These are phyloP conservation scores for Riparia riparia DNA, from an alignment of 2,113 vertebrate genomes.

Conservation along the genomic window DNA sequence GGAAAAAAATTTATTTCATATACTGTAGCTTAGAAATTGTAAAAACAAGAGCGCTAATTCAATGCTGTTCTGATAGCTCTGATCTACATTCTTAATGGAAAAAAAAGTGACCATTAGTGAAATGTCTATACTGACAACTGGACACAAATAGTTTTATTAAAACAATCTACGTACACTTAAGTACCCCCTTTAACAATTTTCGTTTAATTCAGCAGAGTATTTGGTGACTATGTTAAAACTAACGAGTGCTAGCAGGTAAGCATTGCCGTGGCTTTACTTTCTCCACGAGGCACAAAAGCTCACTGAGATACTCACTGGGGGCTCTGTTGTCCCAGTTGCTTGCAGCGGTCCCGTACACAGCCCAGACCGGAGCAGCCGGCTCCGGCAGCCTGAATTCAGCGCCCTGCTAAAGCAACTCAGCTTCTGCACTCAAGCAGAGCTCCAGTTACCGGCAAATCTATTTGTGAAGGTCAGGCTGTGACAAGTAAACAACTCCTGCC, in stretches of 20 bases:
- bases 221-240: neutral
- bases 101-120: neutral
- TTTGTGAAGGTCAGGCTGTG: neutral
- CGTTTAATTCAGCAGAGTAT: neutral
- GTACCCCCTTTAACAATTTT: neutral
- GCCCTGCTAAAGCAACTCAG: neutral
- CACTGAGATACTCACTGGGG: neutral
- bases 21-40: neutral
- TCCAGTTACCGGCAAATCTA: neutral
- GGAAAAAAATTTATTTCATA: neutral
- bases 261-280: neutral
- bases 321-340: neutral
- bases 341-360: fast-evolving
- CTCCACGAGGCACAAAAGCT: neutral
- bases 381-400: neutral
- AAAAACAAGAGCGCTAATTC: neutral
- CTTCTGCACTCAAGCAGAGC: neutral
- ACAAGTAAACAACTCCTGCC: neutral
- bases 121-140: neutral
- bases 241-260: neutral
- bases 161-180: neutral
- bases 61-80: neutral
- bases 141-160: slow-evolving; percentile 40
- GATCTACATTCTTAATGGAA: neutral
- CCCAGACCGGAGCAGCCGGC: neutral